Conservation (phyloP, 2,888 invertebrate species). For the Clusia tigrina region DNA sequence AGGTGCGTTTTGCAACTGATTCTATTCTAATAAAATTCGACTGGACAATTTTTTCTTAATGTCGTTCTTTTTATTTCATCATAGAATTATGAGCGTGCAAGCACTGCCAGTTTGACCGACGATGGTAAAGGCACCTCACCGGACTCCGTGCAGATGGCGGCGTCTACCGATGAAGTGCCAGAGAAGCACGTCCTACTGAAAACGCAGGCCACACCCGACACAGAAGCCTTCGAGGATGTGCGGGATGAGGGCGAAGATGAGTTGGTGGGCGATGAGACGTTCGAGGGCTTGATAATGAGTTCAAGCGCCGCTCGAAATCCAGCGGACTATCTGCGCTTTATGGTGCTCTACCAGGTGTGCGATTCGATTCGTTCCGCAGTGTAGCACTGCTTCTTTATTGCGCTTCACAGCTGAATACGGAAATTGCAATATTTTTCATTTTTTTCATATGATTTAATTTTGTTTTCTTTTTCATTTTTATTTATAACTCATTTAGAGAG, state of each 20-base stretch:
- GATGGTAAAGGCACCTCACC: not conserved
- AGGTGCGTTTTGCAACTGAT: conserved; percentile 27
- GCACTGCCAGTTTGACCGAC: not conserved
- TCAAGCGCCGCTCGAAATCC: conserved; percentile 59
- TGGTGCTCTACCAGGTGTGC: conserved; percentile 62
- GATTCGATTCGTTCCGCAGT: not conserved
- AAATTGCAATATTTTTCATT: conserved; percentile 12
- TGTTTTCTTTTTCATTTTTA: conserved; percentile 36
- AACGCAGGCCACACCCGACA: not conserved
- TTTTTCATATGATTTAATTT: conserved; percentile 26
- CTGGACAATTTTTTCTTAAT: not conserved
- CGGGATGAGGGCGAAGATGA: conserved; percentile 36
- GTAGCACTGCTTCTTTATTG: conserved; percentile 11
- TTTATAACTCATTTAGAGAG: conserved; percentile 49
- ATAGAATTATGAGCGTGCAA: no score
- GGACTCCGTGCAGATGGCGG: not conserved
- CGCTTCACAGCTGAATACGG: no score
- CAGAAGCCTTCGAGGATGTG: conserved; percentile 33
- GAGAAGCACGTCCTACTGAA: not conserved
- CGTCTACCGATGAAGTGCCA: not conserved
- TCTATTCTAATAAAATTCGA: not conserved
- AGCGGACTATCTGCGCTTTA: conserved; percentile 59
- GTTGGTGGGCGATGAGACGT: conserved; percentile 42
- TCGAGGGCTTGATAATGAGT: conserved; percentile 59
- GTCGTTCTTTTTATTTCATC: no score